Base-by-base conservation (phyloP, 2,113 vertebrate species). In the Pachypanchax playfairii region DNA sequence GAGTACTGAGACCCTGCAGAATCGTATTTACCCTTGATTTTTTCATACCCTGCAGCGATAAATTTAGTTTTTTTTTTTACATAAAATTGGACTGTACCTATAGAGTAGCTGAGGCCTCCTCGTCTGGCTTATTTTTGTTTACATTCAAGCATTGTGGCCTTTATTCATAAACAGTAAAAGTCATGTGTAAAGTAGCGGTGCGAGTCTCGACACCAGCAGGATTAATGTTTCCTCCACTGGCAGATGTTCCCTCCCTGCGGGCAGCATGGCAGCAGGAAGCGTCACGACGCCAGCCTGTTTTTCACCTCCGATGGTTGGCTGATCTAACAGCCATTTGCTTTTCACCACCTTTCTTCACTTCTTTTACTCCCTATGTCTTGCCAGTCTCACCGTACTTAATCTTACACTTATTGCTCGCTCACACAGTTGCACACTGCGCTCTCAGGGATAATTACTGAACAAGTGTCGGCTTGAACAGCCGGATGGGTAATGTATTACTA, bases 181-280 rank as follows among this genome's bases (percentile, higher is more conserved):
- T 49, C 8, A 21, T 73, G 70, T 46, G 3, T 43, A 35, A 54
- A 21, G 65, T 7, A 35, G 53, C 22, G 0, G 31, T n/a, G 65
- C 9, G 8, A 21, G 57, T 80, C 70, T 65, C 44, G 28, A 63
- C 75, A 48, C 75, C 26, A 1, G 65, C 1, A 25, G 73, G 75
- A 85, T 87, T 79, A 86, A 82, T 73, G 49, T 61, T 29, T 36
- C 74, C 55, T 73, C 75, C 63, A 33, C 18, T 18, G 75, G 79
- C 90, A 91, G 89, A 87, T 91, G 88, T 87, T 87, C 44, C 59
- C 64, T 71, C 79, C 80, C 70, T 17, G 53, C 49, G 56, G 80
- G 79, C 48, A 47, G 44, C 29, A 21, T 18, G 51, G 57, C 77
- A 77, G 82, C 72, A 78, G 86, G 85, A 85, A 71, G 73, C 62